Conservation (phyloP, 1,140 invertebrate genomes). For the Orius insidiosus region DNA sequence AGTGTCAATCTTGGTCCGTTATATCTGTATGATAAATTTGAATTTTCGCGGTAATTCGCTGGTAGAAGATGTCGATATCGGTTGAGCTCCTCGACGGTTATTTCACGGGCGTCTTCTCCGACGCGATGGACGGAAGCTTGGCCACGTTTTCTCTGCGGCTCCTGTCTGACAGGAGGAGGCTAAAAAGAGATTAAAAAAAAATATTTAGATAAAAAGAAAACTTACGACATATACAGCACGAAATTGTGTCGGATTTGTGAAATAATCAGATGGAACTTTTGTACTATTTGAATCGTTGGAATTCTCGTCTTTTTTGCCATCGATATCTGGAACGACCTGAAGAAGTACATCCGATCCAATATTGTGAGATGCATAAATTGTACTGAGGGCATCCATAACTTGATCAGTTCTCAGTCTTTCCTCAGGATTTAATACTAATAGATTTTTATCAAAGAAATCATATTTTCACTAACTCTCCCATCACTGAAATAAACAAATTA, state of each 20-base stretch:
- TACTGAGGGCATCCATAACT: conserved; percentile 33
- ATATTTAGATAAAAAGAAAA: no score
- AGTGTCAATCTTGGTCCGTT: no score
- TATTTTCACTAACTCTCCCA: conserved; percentile 35
- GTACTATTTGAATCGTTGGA: conserved; percentile 15
- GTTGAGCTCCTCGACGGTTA: conserved; percentile 25
- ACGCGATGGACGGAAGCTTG: conserved; percentile 29
- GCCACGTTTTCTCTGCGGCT: conserved; percentile 21
- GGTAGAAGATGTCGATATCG: no score
- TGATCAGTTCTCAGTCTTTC: conserved; percentile 37
- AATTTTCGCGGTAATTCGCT: no score
- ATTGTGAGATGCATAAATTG: conserved; percentile 27
- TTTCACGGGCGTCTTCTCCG: conserved; percentile 27
- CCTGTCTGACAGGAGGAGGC: conserved; percentile 22
- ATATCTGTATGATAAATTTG: no score
- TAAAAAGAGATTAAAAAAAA: no score
- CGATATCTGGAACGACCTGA: conserved; percentile 28
- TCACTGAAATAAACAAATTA: conserved; percentile 31
- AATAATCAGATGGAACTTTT: conserved; percentile 14
- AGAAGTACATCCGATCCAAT: conserved; percentile 25
- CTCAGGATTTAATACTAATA: conserved; percentile 38
- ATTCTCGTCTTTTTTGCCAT: conserved; percentile 11
- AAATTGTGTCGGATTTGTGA: conserved; percentile 15
- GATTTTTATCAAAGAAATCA: conserved; percentile 35
- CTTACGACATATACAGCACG: background rate